Conservation (phyloP, 2,888 invertebrate genomes). For the Criorhina ranunculi region DNA sequence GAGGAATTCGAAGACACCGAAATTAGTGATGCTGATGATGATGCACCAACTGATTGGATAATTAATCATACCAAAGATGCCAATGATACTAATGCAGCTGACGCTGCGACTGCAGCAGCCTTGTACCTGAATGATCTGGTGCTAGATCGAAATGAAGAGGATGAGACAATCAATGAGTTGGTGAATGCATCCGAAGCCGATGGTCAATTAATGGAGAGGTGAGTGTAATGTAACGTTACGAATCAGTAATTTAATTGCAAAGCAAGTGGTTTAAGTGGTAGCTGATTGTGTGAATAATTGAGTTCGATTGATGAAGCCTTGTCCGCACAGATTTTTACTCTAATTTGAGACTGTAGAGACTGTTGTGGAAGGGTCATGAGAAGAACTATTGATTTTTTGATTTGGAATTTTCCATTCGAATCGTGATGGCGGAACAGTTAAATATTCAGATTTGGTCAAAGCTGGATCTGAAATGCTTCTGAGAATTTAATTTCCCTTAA, state of each 20-base stretch:
- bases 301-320: conserved; percentile 39
- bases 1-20: conserved; percentile 52
- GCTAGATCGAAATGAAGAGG: conserved; percentile 81
- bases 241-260: conserved; percentile 25
- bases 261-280: conserved; percentile 2
- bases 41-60: conserved; percentile 54
- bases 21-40: conserved; percentile 61
- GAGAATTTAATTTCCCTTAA: no score
- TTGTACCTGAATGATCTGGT: conserved; percentile 79
- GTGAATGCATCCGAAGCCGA: conserved; percentile 79
- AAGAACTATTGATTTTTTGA: not conserved
- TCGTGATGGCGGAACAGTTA: no score
- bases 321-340: not conserved
- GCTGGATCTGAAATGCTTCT: no score
- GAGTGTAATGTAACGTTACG: conserved; percentile 66
- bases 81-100: conserved; percentile 39
- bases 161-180: conserved; percentile 80
- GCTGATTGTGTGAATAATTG: conserved; percentile 37
- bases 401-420: not conserved
- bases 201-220: conserved; percentile 79
- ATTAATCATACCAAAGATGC: conserved; percentile 60
- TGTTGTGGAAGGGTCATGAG: not conserved
- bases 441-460: no score
- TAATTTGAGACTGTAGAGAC: not conserved
- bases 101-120: conserved; percentile 42